Base-by-base conservation (phyloP, 2,888 invertebrate species). In the Nycteola revayana region DNA sequence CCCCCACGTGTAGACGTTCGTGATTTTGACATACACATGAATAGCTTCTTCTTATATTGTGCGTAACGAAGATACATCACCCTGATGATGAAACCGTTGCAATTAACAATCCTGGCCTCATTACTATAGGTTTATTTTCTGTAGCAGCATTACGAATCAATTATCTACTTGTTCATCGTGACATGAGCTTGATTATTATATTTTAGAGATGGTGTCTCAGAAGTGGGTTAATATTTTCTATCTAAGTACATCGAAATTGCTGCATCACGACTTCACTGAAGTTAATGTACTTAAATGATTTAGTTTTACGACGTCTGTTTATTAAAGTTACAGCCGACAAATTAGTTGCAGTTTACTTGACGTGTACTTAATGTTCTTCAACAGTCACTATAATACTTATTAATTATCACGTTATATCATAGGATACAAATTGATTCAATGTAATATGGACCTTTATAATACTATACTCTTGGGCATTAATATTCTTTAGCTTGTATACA, bases 1-100 rank as follows among this genome's bases (percentile, higher is more conserved):
- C 63, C 63, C 67, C 59, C 68, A 67, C 50, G 51, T 51, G 32
- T 40, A 40, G 21, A 43, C 52, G 48, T 55, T 51, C 46, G 27
- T 36, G 42, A 46, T 49, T 51, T 51, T 20, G 31, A 42, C 41
- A 46, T 27, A 45, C 28, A 34, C 25, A 29, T 28, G 25, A 37
- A 32, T 26, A 44, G 28, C 43, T 41, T 53, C 58, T 47, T 42
- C 49, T 53, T 47, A 45, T 10, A 36, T 48, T 24, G 37, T 25
- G 20, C 8, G 18, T 28, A 42, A 9, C 25, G 31, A 35, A 23
- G 38, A 53, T 54, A 36, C 10, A 36, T 36, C 49, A 44, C 29
- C 36, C 14, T 39, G 20, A 30, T 53, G 39, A 30, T 39, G 32
- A 37, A 44, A 49, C 10, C 10, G 34, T 32, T 30, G 11, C 36